Evolutionary conservation across 2,888 invertebrate species (phyloP), one percentile per base, ranked within the genome.

Genomic region (Melanargia galathea): DNA sequence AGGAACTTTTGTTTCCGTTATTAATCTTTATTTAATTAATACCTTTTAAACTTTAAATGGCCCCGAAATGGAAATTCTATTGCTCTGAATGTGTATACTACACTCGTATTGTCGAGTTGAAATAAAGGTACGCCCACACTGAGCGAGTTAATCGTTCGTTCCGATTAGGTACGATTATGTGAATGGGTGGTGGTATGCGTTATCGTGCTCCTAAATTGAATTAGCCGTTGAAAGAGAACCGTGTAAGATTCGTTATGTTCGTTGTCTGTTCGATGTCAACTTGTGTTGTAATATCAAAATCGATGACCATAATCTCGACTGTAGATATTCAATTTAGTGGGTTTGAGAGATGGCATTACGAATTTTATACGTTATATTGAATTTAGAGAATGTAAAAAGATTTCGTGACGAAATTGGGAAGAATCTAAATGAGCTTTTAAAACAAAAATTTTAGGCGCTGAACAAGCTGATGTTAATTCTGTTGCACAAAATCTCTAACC

Each of bases 61-160:
- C 35, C 6, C 22, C 35, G 52, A 20, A 13, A 20, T 33, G 11
- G 18, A 52, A 33, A 52, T 52, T 22, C 52, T 52, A 52, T 52
- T 52, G 52, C 30, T 16, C 26, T 26, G 16, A 30, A 26, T 26
- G n/a, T n/a, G n/a, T n/a, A n/a, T 38, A 4, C 16, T 43, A 18
- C 18, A 18, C 18, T 8, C 18, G 26, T 30, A 26, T 49, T 49
- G 26, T 20, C 35, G 35, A 35, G 20, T 52, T 35, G 52, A 81
- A 78, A 79, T 81, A 83, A 83, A 84, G 83, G 83, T 81, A 69
- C 84, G 78, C 88, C 88, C 81, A 89, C 82, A 71, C 77, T 73
- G 76, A 76, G 73, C 78, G 72, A 73, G 75, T 78, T 88, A 90
- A 90, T 89, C 88, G 84, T 78, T 87, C 86, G 85, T 87, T 86